Base-by-base conservation (phyloP, 1,140 invertebrate genomes). In the Musca domestica region DNA sequence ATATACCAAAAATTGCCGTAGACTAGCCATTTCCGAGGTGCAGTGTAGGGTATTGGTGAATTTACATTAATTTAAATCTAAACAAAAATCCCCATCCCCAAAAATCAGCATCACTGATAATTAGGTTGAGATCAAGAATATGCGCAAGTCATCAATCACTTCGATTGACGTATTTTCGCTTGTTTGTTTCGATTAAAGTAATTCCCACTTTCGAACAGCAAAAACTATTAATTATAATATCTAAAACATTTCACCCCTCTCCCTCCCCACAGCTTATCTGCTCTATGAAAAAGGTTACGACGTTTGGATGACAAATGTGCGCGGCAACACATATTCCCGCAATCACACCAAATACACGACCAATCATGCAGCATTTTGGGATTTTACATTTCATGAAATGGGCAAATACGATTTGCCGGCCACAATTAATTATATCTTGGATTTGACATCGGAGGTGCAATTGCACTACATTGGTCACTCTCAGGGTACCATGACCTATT, bases 271-370 rank as follows among this genome's bases (percentile, higher is more conserved):
- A 81, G 81, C 73, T 67, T 81, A 84, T 56, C 65, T 82, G 23
- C 74, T 85, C 4, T 85, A 88, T 5, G 84, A 88, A 58, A 81
- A 82, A 63, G 88, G 88, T 34, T 91, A 88, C 73, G 90, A 91
- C 71, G 89, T 91, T 0, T 91, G 90, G 90, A 81, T 89, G 73
- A 85, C 73, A 7, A 81, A 81, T 74, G 75, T 76, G 6, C 73
- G 80, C 0, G 80, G 80, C 19, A 81, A 81, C 56, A 76, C 76
- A 0, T 81, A 81, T 48, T 80, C 77, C 0, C 49, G 75, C 3
- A 69, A 70, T 20, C 79, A 81, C 23, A 74, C 72, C 9, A 85
- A 76, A 70, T 83, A 87, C 54, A 83, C 74, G 71, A 85, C 78
- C 3, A 76, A 80, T 19, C 75, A 83, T 61, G 72, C 76, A 23